Evolutionary conservation across 2,113 vertebrate genomes (phyloP).

Genomic region (Micromys minutus): DNA sequence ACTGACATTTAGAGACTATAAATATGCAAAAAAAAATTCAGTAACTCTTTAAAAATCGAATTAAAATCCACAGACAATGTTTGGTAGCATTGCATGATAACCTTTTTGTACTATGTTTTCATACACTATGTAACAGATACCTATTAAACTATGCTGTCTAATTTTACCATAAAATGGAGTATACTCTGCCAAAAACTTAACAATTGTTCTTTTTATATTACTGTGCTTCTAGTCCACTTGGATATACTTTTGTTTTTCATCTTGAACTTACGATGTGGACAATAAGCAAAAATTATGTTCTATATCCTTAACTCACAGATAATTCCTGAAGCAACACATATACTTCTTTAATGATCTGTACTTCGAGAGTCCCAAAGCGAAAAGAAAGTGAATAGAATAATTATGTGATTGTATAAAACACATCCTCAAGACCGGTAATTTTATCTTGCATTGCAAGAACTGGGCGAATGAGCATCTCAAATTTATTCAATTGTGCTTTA

Average conservation of each 20-base stretch:
- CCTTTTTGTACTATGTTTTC: neutral
- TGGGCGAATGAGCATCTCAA: neutral
- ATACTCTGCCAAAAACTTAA: neutral
- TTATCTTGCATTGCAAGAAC: neutral
- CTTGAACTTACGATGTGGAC: neutral
- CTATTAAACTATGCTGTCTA: conserved; percentile 5
- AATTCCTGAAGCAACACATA: neutral
- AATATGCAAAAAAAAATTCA: neutral
- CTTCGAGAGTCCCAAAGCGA: neutral
- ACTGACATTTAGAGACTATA: neutral
- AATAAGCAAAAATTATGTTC: neutral
- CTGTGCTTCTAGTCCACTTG: neutral
- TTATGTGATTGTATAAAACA: neutral
- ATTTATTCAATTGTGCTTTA: neutral
- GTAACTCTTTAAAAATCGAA: neutral
- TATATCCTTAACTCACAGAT: neutral
- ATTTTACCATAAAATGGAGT: neutral
- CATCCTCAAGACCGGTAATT: neutral
- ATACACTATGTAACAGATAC: neutral
- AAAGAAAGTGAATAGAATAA: neutral
- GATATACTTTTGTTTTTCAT: neutral
- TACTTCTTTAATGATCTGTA: neutral
- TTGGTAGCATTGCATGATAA: neutral
- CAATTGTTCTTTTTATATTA: neutral
- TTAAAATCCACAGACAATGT: neutral